Conservation (phyloP, 2,797 vertebrate genomes). For the Catharus ustulatus region DNA sequence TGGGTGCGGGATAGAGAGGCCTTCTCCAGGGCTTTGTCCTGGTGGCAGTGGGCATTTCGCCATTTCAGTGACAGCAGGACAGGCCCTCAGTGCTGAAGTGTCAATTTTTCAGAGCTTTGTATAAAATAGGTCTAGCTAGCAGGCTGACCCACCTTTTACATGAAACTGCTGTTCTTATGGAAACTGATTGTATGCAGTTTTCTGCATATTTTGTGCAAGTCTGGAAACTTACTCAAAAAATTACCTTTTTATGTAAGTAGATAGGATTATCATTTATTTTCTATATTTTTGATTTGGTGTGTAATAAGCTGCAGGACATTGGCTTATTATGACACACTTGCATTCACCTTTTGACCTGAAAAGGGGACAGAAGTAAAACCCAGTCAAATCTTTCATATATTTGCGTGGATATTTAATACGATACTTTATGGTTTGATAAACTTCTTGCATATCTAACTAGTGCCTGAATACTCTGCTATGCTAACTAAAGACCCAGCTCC, state of each 20-base stretch:
- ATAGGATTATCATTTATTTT: conserved; percentile 69
- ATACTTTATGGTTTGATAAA: conserved; percentile 29
- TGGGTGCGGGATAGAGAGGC: neutral
- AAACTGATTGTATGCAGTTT: conserved; percentile 59
- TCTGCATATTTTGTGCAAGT: conserved; percentile 62
- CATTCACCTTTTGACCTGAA: conserved; percentile 62
- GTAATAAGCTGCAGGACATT: conserved; percentile 72
- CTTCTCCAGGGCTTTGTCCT: neutral
- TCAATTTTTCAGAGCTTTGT: neutral
- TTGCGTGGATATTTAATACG: conserved; percentile 52
- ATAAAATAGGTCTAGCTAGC: neutral
- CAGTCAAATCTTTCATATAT: conserved; percentile 45
- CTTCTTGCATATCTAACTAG: conserved; percentile 38
- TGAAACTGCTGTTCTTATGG: conserved; percentile 61
- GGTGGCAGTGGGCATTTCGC: neutral
- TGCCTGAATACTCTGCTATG: conserved; percentile 46
- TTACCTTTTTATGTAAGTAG: conserved; percentile 62
- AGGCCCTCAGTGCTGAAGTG: neutral
- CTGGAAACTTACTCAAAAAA: conserved; percentile 61
- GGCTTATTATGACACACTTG: conserved; percentile 65
- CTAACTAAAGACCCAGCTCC: conserved; percentile 14
- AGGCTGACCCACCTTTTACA: conserved; percentile 15
- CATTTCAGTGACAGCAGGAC: neutral
- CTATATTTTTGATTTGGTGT: conserved; percentile 63
- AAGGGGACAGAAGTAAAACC: conserved; percentile 65